These are phyloP conservation scores for honey bee (Apis mellifera) DNA, from an alignment of 1,140 invertebrate species.

Conservation along the genomic window Amel_HAv3.1 CM009931.2:11052501-11053000, in stretches of 20 bases:
- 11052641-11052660: conserved; percentile 10
- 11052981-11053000: too few species aligned
- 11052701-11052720: background rate
- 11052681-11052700: background rate
- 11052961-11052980: too few species aligned
- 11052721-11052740: background rate
- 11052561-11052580: conserved; percentile 24
- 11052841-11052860: background rate
- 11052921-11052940: too few species aligned
- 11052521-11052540: background rate
- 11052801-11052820: background rate
- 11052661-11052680: conserved; percentile 11
- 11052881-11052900: too few species aligned
- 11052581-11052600: background rate
- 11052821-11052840: background rate
- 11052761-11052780: background rate
- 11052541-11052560: conserved; percentile 2
- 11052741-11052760: background rate
- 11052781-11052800: background rate
- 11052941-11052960: too few species aligned
- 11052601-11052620: background rate
- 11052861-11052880: too few species aligned
- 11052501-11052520: background rate
- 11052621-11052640: background rate
- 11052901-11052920: too few species aligned